phyloP scores from a whole-genome alignment of 2,888 invertebrate genomes.

The Pilophorus perplexus region DNA sequence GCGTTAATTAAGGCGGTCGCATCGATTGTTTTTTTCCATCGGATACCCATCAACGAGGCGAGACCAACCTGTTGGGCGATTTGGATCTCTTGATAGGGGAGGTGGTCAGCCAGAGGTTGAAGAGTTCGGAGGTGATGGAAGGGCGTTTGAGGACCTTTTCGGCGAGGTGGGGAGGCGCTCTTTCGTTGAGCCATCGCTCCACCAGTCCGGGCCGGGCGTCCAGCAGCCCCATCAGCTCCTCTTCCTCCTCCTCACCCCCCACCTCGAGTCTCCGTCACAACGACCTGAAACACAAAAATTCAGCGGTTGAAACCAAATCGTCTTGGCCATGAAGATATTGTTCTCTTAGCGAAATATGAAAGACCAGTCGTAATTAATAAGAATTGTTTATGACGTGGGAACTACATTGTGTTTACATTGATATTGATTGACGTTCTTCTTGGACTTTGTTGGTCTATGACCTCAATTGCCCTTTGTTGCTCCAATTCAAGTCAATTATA shows the following conservation, averaged over 20 bases:
- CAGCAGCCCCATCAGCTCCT: slow-evolving; percentile 43
- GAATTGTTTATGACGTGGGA: too few species aligned
- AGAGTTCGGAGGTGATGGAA: slow-evolving; percentile 78
- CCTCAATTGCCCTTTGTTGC: too few species aligned
- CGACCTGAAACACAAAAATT: slow-evolving; percentile 50
- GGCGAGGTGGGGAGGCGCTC: slow-evolving; percentile 60
- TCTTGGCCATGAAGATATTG: neutral
- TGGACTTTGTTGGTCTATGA: too few species aligned
- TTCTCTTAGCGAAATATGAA: too few species aligned
- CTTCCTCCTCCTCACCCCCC: slow-evolving; percentile 43
- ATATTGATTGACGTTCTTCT: too few species aligned
- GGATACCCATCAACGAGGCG: too few species aligned
- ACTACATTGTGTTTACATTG: too few species aligned
- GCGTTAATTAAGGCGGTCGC: too few species aligned
- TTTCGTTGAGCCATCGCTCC: slow-evolving; percentile 74
- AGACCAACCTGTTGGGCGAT: slow-evolving; percentile 50
- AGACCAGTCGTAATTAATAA: too few species aligned
- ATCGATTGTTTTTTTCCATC: too few species aligned
- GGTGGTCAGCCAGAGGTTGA: slow-evolving; percentile 79
- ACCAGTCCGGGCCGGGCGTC: slow-evolving; percentile 53
- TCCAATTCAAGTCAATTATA: too few species aligned
- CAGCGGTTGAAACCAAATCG: neutral
- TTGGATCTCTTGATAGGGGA: slow-evolving; percentile 66
- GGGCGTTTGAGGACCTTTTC: slow-evolving; percentile 55
- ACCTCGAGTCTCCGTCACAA: slow-evolving; percentile 50